Base-by-base conservation (phyloP, 2,797 vertebrate genomes). In the Chromobotia macracanthus region DNA sequence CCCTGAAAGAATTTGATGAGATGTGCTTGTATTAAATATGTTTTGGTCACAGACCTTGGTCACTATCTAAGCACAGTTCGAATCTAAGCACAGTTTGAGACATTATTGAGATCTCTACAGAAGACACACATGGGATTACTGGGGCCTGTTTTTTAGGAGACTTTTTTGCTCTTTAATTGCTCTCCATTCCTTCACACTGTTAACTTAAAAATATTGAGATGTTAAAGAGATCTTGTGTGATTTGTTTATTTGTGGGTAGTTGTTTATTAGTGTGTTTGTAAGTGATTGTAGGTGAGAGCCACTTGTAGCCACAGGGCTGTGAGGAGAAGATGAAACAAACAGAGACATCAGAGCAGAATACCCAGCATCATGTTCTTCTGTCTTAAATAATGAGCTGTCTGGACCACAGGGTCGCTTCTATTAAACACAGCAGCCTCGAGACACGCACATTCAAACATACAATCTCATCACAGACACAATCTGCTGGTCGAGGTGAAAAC, bases 371-470 rank as follows among this genome's bases (percentile, higher is more conserved):
- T 25, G 70, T 61, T 73, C 60, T 44, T 41, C 53, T 68, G 46
- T 28, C 58, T 82, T 79, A 68, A 77, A 64, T 84, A 79, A 82
- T 82, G 76, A 84, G 68, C 65, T 53, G 75, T 46, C 77, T 77
- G 58, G 67, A 64, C 50, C 83, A 68, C 46, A 21, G 65, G 79
- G 73, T 65, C 9, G 16, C 12, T 81, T 81, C 66, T 61, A 78
- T 82, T 76, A 82, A 21, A 84, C 74, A 79, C 79, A 75, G 75
- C 79, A 68, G 61, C 50, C 67, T 23, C 60, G 51, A 72, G 9
- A 66, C 19, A 58, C 60, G 50, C n/a, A n/a, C 28, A 28, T 21
- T 35, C 19, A 53, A 18, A 31, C 72, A 28, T 28, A 31, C 53
- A 80, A 25, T 79, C 35, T 71, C 76, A 79, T 76, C 72, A 84